Evolutionary conservation across 2,888 invertebrate genomes (phyloP).

Genomic region (Drosophila setosimentum): DNA sequence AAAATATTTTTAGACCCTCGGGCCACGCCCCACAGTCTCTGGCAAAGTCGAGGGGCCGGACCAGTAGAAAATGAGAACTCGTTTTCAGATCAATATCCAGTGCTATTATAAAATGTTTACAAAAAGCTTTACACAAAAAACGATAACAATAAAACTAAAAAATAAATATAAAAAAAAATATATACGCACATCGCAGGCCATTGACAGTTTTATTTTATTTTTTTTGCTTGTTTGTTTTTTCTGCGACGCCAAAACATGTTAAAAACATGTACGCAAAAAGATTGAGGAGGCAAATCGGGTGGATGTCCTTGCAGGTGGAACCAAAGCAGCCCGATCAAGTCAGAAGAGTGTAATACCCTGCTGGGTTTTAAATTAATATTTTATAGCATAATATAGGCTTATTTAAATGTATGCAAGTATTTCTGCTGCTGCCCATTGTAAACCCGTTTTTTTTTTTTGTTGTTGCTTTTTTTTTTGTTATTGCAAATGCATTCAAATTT

Average conservation of each 20-base stretch:
- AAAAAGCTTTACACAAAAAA: slow-evolving; percentile 22
- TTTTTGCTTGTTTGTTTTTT: background rate
- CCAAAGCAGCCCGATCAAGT: background rate
- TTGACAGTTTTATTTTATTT: slow-evolving; percentile 56
- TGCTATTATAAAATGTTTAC: slow-evolving; percentile 54
- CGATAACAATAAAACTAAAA: slow-evolving; percentile 27
- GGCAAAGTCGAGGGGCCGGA: slow-evolving; percentile 39
- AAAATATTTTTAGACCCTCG: slow-evolving; percentile 44
- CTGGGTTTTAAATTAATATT: background rate
- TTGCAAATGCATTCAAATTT: slow-evolving; percentile 40
- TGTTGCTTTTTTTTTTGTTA: background rate
- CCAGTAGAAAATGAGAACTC: slow-evolving; percentile 33
- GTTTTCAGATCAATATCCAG: slow-evolving; percentile 30
- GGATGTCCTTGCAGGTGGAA: slow-evolving; percentile 69
- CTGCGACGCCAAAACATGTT: slow-evolving; percentile 29
- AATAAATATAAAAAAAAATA: slow-evolving; percentile 20
- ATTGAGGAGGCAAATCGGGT: slow-evolving; percentile 58
- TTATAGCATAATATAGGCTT: background rate
- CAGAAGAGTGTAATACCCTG: no score
- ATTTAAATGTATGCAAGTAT: background rate
- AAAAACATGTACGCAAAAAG: background rate
- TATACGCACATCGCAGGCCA: slow-evolving; percentile 34
- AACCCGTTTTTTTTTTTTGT: background rate
- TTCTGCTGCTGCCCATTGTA: background rate
- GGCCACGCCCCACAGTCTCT: slow-evolving; percentile 26